Conservation (phyloP, 1,140 invertebrate genomes). For the Oscheius sp. region DNA sequence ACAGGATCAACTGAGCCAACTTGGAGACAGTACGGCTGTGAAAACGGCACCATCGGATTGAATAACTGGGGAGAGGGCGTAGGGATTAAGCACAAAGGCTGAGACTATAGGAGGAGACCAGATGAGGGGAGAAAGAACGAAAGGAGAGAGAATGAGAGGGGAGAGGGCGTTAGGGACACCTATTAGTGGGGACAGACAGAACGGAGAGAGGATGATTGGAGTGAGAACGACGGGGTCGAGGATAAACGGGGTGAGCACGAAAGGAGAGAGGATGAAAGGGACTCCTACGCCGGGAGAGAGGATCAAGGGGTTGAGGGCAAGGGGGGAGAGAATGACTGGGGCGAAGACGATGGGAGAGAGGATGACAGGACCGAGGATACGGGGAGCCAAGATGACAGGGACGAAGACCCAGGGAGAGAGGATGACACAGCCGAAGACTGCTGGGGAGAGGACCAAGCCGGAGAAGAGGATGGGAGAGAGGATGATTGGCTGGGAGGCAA, state of each 20-base stretch:
- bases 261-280: constrained; percentile 36
- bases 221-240: constrained; percentile 32
- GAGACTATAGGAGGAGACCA: constrained; percentile 43
- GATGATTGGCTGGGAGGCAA: constrained; percentile 40
- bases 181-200: constrained; percentile 35
- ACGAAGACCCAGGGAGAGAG: constrained; percentile 53
- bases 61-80: constrained; percentile 53
- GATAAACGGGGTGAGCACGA: constrained; percentile 35
- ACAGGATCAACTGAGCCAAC: constrained; percentile 51
- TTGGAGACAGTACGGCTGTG: constrained; percentile 51
- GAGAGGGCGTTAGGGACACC: no score
- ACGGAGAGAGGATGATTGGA: constrained; percentile 40
- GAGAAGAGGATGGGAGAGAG: constrained; percentile 50
- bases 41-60: constrained; percentile 43
- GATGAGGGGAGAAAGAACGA: constrained; percentile 33
- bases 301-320: constrained; percentile 23
- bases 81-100: constrained; percentile 49
- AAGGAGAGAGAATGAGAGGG: constrained; percentile 40
- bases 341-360: constrained; percentile 34
- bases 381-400: constrained; percentile 48
- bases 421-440: constrained; percentile 44
- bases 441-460: constrained; percentile 49
- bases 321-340: constrained; percentile 35
- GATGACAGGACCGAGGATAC: constrained; percentile 42
- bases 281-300: constrained; percentile 35